Percentiles rank a stretch among this genome's conserved stretches.
phyloP scores from a whole-genome alignment of 2,888 invertebrate species.

The Ophion costatus region DNA sequence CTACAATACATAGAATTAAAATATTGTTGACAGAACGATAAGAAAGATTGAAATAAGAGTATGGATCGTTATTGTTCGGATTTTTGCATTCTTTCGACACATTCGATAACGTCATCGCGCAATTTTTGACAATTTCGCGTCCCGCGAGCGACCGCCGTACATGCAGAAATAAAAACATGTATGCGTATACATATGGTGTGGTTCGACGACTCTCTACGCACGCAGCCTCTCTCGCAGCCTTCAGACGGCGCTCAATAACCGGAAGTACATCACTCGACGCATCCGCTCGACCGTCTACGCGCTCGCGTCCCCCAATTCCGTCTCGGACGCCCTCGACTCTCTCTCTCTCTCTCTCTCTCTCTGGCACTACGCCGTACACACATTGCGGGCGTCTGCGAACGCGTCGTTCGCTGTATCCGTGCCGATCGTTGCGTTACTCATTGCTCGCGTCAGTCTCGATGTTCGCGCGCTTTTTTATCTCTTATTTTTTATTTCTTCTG shows the following conservation, averaged over 20 bases:
- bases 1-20: too few species aligned
- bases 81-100: too few species aligned
- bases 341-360: constrained; percentile 41
- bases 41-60: too few species aligned
- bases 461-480: constrained; percentile 14
- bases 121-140: too few species aligned
- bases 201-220: constrained; percentile 52
- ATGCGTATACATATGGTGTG: neutral
- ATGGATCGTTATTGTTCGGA: too few species aligned
- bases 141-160: too few species aligned
- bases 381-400: neutral
- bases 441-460: constrained; percentile 45
- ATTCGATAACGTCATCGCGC: too few species aligned
- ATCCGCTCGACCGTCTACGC: constrained; percentile 81
- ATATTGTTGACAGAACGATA: too few species aligned
- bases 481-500: neutral
- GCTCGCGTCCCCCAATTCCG: constrained; percentile 78
- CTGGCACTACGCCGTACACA: neutral
- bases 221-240: constrained; percentile 69
- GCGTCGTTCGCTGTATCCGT: constrained; percentile 8
- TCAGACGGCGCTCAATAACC: constrained; percentile 79
- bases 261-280: constrained; percentile 82
- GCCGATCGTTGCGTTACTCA: constrained; percentile 13
- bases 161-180: neutral
- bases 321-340: constrained; percentile 72